Evolutionary conservation across 2,113 vertebrate genomes (phyloP).

Genomic region (Crotalus horridus): DNA sequence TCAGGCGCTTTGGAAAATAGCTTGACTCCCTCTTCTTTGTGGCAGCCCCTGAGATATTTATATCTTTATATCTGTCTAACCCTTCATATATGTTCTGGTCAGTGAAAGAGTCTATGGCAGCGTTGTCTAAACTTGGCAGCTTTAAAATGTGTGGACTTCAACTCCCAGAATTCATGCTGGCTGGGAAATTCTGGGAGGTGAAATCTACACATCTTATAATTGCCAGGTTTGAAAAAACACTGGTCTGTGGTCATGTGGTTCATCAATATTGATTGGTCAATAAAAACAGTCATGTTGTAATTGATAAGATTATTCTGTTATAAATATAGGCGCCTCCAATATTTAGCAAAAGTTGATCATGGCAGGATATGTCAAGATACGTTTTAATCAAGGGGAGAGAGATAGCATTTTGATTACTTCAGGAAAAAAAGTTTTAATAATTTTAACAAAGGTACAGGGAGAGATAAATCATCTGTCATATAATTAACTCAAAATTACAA

Average conservation of each 20-base stretch:
- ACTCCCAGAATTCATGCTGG: background rate
- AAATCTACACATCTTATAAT: background rate
- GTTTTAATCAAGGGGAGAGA: background rate
- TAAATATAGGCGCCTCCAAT: background rate
- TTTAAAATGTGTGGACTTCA: background rate
- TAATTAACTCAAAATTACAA: constrained; percentile 68
- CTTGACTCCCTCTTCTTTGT: too few relatives aligned
- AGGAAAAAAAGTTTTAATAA: constrained; percentile 47
- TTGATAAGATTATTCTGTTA: background rate
- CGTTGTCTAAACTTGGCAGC: background rate
- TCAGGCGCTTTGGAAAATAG: too few relatives aligned
- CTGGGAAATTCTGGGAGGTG: background rate
- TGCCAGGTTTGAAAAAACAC: background rate
- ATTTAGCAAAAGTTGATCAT: background rate
- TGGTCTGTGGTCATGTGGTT: background rate
- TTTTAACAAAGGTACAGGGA: constrained; percentile 55
- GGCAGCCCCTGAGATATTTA: background rate
- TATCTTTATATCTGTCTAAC: background rate
- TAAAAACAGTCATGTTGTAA: background rate
- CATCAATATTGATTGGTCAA: background rate
- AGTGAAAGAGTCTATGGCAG: background rate
- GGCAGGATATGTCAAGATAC: background rate
- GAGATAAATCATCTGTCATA: constrained; percentile 56
- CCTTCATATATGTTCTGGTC: background rate
- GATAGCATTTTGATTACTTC: constrained; percentile 42